phyloP scores from a whole-genome alignment of 2,113 vertebrate genomes.

The Rostratula benghalensis region DNA sequence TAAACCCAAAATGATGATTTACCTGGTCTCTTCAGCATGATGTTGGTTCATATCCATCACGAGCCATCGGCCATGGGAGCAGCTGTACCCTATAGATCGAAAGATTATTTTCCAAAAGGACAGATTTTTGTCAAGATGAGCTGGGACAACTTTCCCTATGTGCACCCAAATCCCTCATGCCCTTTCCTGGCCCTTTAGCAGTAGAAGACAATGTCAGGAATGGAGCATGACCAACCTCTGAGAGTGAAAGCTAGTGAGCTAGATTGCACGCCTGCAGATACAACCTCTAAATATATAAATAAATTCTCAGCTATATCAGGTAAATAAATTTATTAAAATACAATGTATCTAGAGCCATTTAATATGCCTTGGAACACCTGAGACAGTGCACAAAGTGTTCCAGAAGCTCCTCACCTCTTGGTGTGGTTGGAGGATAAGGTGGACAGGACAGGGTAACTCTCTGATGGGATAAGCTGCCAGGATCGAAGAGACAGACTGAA shows the following conservation, averaged over 20 bases:
- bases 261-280: neutral
- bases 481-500: neutral
- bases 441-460: neutral
- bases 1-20: neutral
- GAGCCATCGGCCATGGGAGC: neutral
- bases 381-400: neutral
- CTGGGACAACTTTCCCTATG: neutral
- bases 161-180: neutral
- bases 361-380: neutral
- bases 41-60: neutral
- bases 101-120: neutral
- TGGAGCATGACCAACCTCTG: fast-evolving
- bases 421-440: fast-evolving
- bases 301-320: neutral
- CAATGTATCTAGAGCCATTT: neutral
- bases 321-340: neutral
- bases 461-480: neutral
- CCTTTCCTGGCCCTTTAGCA: neutral
- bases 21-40: neutral
- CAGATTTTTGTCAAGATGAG: neutral
- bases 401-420: neutral
- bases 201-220: neutral
- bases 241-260: neutral
- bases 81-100: neutral
- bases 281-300: neutral